Percentiles rank a stretch among this genome's conserved stretches.
Conservation (phyloP, 2,888 invertebrate species). For the Cephus runcator region DNA sequence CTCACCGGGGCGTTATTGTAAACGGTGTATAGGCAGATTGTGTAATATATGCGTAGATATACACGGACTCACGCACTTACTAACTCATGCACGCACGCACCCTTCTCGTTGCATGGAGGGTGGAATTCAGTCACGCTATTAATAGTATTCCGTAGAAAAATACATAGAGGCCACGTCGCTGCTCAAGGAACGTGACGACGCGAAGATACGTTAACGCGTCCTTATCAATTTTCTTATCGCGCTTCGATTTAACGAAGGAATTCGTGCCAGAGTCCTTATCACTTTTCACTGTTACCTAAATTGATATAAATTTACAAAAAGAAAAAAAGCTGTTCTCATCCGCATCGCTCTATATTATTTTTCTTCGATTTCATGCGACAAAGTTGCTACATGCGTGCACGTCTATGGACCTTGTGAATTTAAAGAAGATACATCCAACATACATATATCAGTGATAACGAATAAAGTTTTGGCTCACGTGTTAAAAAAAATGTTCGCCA, state of each 20-base stretch:
- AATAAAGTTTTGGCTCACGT: background rate
- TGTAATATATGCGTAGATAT: conserved; percentile 21
- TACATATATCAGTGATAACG: background rate
- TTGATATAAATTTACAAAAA: background rate
- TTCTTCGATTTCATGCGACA: background rate
- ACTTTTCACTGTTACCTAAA: background rate
- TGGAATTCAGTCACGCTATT: conserved; percentile 39
- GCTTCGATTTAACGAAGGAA: background rate
- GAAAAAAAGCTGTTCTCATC: background rate
- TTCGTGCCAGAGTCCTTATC: background rate
- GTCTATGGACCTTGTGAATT: background rate
- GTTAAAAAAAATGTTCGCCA: background rate
- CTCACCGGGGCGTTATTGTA: conserved; percentile 43
- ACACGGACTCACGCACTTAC: conserved; percentile 27
- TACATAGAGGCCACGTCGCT: background rate
- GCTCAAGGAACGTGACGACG: background rate
- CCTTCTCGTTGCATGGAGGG: conserved; percentile 29
- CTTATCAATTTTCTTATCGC: background rate
- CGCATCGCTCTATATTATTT: background rate
- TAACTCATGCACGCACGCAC: conserved; percentile 49
- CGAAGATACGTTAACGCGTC: too few species aligned
- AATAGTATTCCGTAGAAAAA: conserved; percentile 36
- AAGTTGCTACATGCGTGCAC: background rate
- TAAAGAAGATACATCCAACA: background rate
- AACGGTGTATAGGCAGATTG: conserved; percentile 39